Evolutionary conservation across 2,888 invertebrate genomes (phyloP), one percentile per base, ranked within the genome.

Genomic region (Apocheima hispidaria): DNA sequence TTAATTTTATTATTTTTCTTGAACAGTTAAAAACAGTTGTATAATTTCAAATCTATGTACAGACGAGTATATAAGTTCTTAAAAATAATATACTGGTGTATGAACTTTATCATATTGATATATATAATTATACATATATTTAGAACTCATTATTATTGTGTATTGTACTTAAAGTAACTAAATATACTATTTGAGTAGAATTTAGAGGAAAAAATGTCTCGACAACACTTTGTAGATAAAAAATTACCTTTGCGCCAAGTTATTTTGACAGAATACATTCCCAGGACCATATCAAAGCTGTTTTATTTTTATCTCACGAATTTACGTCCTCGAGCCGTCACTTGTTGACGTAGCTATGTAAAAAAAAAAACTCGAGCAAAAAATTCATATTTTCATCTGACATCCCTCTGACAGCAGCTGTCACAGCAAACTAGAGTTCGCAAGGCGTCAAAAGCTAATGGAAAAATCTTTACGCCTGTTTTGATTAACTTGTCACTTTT

Each of bases 321-420:
- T 48, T 36, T n/a, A 43, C 43, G 44, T 38, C 58, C 58, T 58
- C 51, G 30, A 44, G 36, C 14, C 26, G 58, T 51, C 58, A 28
- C 44, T 20, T 57, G 43, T 57, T 56, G 48, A 46, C 57, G 35
- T 49, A 23, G 41, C 9, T 41, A 36, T 20, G n/a, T 14, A 2
- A 36, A 57, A 53, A 46, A 59, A 49, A 33, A 40, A n/a, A n/a
- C n/a, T 20, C 23, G 14, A n/a, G 43, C 38, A 48, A 52, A 59
- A 59, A 59, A 33, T n/a, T 16, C 28, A 44, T 21, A 51, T 51
- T 58, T 44, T 14, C 44, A 23, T 52, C 35, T 36, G 50, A 51
- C 43, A 36, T 28, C 20, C 16, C n/a, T 28, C 28, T 58, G 58
- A 58, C 58, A 52, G 50, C 50, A 44, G 44, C 51, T 51, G 58